Evolutionary conservation across 1,140 invertebrate genomes (phyloP).

Genomic region (Pogonomyrmex californicus): DNA sequence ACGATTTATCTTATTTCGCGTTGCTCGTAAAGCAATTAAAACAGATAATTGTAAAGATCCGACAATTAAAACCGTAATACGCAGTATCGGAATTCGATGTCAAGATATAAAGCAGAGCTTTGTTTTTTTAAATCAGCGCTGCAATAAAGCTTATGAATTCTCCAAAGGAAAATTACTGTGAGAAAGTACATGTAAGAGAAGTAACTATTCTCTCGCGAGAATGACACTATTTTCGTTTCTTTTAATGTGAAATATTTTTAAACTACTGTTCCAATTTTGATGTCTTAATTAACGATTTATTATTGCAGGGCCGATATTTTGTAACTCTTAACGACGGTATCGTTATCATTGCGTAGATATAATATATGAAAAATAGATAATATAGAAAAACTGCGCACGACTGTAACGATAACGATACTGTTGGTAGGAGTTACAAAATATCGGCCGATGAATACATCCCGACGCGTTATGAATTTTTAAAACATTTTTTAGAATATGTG

Average conservation of each 20-base stretch:
- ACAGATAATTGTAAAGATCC: slow-evolving; percentile 10
- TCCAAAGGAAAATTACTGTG: neutral
- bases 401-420: no score
- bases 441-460: neutral
- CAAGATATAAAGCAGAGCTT: neutral
- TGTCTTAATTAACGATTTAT: neutral
- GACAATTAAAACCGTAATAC: neutral
- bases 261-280: neutral
- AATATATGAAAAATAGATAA: no score
- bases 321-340: no score
- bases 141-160: slow-evolving; percentile 5
- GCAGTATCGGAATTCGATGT: neutral
- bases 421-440: no score
- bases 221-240: neutral
- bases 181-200: neutral
- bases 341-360: no score
- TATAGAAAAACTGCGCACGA: no score
- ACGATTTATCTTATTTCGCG: slow-evolving; percentile 33
- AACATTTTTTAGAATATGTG: neutral
- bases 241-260: neutral
- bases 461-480: neutral
- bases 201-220: neutral
- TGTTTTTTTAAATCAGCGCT: neutral
- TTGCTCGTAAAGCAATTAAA: neutral
- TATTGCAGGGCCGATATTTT: no score